Conservation (phyloP, 2,888 invertebrate species). For the Dorcus hopei region DNA sequence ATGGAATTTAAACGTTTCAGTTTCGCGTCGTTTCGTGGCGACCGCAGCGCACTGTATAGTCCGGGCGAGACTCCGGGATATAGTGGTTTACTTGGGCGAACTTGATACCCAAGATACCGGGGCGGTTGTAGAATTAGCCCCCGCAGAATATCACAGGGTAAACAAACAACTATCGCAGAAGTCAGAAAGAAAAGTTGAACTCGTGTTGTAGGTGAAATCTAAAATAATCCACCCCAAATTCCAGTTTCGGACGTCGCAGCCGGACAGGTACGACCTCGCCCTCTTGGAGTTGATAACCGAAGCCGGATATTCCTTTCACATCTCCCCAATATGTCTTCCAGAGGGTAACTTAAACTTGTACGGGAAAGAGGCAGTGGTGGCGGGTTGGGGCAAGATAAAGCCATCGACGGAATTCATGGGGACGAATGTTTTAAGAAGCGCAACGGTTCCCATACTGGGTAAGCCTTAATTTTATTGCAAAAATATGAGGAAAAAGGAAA, state of each 20-base stretch:
- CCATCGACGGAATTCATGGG: constrained; percentile 71
- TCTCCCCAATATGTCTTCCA: constrained; percentile 78
- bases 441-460: constrained; percentile 78
- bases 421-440: constrained; percentile 76
- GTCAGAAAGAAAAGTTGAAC: not conserved
- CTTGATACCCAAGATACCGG: constrained; percentile 73
- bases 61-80: constrained; percentile 68
- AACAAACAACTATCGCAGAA: constrained; percentile 6
- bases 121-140: constrained; percentile 58
- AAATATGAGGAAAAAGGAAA: not conserved
- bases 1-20: constrained; percentile 39
- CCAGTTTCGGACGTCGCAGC: constrained; percentile 77
- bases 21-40: constrained; percentile 70
- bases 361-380: constrained; percentile 64
- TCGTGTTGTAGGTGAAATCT: constrained; percentile 56
- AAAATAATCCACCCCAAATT: constrained; percentile 79
- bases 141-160: constrained; percentile 61
- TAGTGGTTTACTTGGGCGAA: constrained; percentile 76
- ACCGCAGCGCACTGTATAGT: constrained; percentile 84
- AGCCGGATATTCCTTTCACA: constrained; percentile 57
- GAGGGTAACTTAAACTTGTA: constrained; percentile 46
- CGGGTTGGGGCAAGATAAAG: constrained; percentile 84
- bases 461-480: constrained; percentile 43
- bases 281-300: constrained; percentile 68
- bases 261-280: constrained; percentile 78